Conservation (phyloP, 2,797 vertebrate genomes). For the Enteromius viviparus region DNA sequence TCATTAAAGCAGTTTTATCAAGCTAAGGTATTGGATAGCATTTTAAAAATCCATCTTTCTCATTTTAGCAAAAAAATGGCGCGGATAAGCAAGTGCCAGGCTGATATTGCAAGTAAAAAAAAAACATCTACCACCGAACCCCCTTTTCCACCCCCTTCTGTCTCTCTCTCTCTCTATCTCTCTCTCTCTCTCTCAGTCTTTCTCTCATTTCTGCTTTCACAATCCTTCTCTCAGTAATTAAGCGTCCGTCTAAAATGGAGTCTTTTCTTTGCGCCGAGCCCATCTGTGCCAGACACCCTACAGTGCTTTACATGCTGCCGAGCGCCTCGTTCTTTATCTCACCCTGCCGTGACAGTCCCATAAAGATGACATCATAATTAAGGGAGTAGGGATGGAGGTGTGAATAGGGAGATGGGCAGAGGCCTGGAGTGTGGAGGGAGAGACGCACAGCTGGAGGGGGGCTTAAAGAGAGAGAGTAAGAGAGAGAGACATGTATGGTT, state of each 20-base stretch:
- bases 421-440: conserved; percentile 50
- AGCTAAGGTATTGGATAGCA: conserved; percentile 20
- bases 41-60: conserved; percentile 34
- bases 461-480: conserved; percentile 41
- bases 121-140: not conserved
- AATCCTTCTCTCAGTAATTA: conserved; percentile 49
- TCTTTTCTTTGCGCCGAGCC: conserved; percentile 56
- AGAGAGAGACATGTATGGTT: conserved; percentile 51
- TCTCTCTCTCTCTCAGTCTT: conserved; percentile 25
- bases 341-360: conserved; percentile 79
- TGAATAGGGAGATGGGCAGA: conserved; percentile 49
- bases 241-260: conserved; percentile 53
- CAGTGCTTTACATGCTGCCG: conserved; percentile 74
- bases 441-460: conserved; percentile 49
- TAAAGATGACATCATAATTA: conserved; percentile 90
- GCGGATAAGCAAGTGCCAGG: not conserved
- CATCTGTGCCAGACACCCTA: conserved; percentile 83
- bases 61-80: conserved; percentile 22
- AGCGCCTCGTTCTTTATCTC: conserved; percentile 75
- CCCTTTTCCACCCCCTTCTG: conserved; percentile 37
- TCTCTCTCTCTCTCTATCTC: conserved; percentile 5
- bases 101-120: not conserved
- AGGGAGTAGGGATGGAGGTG: conserved; percentile 62
- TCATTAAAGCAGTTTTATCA: conserved; percentile 27
- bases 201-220: conserved; percentile 30